phyloP scores from a whole-genome alignment of 2,888 invertebrate genomes.

The Diplazon laetatorius region DNA sequence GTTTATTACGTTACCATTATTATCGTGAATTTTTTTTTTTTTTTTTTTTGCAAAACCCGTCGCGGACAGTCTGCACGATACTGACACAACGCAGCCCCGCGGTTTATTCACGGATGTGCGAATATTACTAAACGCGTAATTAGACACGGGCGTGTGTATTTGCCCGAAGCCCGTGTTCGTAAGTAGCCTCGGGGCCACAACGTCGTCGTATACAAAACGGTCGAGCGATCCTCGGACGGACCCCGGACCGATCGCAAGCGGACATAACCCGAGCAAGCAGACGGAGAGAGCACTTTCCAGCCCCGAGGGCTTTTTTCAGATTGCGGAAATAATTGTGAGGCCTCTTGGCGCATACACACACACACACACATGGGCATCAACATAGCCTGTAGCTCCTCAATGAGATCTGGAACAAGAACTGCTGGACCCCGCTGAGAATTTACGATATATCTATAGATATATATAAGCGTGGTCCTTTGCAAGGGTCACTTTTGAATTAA shows the following conservation, averaged over 20 bases:
- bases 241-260: constrained; percentile 21
- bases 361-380: too few species aligned
- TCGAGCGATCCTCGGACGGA: constrained; percentile 13
- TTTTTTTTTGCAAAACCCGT: too few species aligned
- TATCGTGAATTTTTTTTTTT: too few species aligned
- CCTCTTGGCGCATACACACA: neutral
- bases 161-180: neutral
- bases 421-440: constrained; percentile 37
- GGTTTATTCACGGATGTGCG: neutral
- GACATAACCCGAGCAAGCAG: constrained; percentile 29
- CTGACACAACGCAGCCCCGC: too few species aligned
- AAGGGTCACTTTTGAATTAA: too few species aligned
- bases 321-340: constrained; percentile 62
- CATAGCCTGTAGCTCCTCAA: constrained; percentile 2
- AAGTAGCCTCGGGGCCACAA: constrained; percentile 41
- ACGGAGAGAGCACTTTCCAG: constrained; percentile 63
- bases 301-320: constrained; percentile 60
- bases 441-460: neutral
- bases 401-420: constrained; percentile 52
- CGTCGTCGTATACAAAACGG: constrained; percentile 21
- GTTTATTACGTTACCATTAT: too few species aligned
- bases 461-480: neutral
- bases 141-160: constrained; percentile 39
- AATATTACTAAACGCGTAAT: constrained; percentile 49
- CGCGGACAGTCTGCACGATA: too few species aligned